Conservation (phyloP, 92 coral and sea anemone species). For the Zoanthus gigantus region DNA sequence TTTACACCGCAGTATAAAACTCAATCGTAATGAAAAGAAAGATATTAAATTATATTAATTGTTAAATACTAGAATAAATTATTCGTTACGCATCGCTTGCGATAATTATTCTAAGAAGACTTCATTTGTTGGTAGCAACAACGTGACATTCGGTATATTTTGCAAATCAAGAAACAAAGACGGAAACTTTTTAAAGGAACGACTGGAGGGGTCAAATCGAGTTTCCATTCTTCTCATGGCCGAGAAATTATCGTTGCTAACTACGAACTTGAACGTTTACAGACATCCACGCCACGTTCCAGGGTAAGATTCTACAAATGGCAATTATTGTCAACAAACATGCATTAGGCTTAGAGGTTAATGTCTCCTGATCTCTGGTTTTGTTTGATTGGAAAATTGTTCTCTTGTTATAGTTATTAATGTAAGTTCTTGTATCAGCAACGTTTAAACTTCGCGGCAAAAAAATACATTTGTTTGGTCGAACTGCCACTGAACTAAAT, state of each 20-base stretch:
- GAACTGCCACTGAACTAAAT: background rate
- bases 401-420: too few relatives aligned
- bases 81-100: slow-evolving; percentile 27
- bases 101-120: background rate
- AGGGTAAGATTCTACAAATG: slow-evolving; percentile 76
- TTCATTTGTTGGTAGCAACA: slow-evolving; percentile 48
- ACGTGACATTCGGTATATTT: background rate
- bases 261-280: slow-evolving; percentile 90
- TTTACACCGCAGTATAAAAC: too few relatives aligned
- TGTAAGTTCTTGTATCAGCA: background rate
- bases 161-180: background rate
- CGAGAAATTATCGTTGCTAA: slow-evolving; percentile 82
- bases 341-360: background rate
- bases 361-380: background rate
- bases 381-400: background rate
- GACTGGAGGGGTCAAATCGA: background rate
- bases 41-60: background rate
- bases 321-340: background rate
- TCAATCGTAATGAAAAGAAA: background rate
- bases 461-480: background rate
- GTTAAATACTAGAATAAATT: background rate
- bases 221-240: slow-evolving; percentile 17
- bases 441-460: too few relatives aligned
- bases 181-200: background rate
- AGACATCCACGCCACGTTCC: slow-evolving; percentile 93